These are phyloP conservation scores for Oreochromis spilurus DNA, from an alignment of 2,113 vertebrate genomes.

Conservation along the genomic window DNA sequence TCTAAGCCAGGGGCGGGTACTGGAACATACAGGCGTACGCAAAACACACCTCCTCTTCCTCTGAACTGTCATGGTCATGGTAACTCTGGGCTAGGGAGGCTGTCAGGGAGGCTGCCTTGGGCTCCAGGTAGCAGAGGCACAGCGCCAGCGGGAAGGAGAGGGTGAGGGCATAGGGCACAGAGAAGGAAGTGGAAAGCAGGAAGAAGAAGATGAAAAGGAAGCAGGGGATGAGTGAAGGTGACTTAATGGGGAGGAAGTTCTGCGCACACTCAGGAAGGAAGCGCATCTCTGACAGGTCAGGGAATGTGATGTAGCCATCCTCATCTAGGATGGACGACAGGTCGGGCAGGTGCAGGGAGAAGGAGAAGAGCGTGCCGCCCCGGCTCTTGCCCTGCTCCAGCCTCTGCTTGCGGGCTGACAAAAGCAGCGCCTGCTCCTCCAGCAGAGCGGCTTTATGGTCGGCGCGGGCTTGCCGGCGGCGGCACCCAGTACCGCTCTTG, in stretches of 20 bases:
- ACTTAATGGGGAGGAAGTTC: slow-evolving; percentile 89
- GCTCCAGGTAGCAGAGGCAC: slow-evolving; percentile 99
- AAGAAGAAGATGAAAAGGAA: slow-evolving; percentile 99
- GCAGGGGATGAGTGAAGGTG: slow-evolving; percentile 93
- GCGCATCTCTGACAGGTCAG: slow-evolving; percentile 86
- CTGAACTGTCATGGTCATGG: slow-evolving; percentile 99
- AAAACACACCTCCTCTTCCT: slow-evolving; percentile 87
- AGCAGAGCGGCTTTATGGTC: slow-evolving; percentile 77
- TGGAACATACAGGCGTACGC: slow-evolving; percentile 78
- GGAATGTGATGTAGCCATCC: slow-evolving; percentile 93
- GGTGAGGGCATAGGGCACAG: slow-evolving; percentile 94
- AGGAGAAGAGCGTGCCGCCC: slow-evolving; percentile 88
- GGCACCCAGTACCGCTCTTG: slow-evolving; percentile 53
- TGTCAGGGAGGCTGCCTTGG: slow-evolving; percentile 95
- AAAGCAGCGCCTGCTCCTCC: slow-evolving; percentile 75
- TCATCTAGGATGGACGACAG: slow-evolving; percentile 90
- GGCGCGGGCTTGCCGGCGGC: slow-evolving; percentile 64
- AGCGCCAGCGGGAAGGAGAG: slow-evolving; percentile 98
- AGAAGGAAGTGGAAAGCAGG: slow-evolving; percentile 95
- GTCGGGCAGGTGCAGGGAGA: slow-evolving; percentile 97
- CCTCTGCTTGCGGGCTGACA: slow-evolving; percentile 78
- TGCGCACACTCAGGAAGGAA: slow-evolving; percentile 88
- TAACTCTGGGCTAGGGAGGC: slow-evolving; percentile 95
- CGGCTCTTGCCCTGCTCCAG: slow-evolving; percentile 67
- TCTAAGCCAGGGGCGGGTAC: slow-evolving; percentile 31